A percentile compares a stretch with the other conserved stretches of the same genome.
Conservation (phyloP, 2,797 vertebrate genomes). For the Darevskia mixta region DNA sequence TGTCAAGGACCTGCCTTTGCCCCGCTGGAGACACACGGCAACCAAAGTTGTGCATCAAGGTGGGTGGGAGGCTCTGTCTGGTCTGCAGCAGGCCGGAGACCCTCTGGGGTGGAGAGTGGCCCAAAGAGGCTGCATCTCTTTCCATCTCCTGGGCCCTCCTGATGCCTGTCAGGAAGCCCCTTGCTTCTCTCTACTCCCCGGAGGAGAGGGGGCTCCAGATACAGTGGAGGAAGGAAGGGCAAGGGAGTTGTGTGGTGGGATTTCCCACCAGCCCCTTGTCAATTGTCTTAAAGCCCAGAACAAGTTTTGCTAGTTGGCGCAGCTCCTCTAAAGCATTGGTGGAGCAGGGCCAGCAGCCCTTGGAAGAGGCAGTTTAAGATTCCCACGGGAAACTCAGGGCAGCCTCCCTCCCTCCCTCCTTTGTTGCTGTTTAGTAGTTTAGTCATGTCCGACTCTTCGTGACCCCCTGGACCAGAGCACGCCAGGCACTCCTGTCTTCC, state of each 20-base stretch:
- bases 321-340: too few relatives aligned
- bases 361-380: background rate
- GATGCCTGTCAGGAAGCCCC: background rate
- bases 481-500: too few relatives aligned
- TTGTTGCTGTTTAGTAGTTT: too few relatives aligned
- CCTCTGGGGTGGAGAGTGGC: background rate
- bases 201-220: background rate
- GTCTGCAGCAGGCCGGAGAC: background rate
- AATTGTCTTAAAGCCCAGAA: background rate
- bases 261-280: too few relatives aligned
- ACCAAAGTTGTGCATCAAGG: slow-evolving; percentile 72
- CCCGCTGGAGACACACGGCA: slow-evolving; percentile 80
- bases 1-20: slow-evolving; percentile 39
- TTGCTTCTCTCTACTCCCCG: background rate
- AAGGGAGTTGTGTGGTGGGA: background rate
- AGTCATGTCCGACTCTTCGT: too few relatives aligned
- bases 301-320: background rate
- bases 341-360: background rate
- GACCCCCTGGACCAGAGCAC: too few relatives aligned
- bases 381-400: background rate
- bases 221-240: background rate
- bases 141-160: too few relatives aligned
- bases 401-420: background rate
- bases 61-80: slow-evolving; percentile 37
- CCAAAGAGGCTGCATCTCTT: background rate